Base-by-base conservation (phyloP, 2,113 vertebrate species). In the Equus przewalskii region DNA sequence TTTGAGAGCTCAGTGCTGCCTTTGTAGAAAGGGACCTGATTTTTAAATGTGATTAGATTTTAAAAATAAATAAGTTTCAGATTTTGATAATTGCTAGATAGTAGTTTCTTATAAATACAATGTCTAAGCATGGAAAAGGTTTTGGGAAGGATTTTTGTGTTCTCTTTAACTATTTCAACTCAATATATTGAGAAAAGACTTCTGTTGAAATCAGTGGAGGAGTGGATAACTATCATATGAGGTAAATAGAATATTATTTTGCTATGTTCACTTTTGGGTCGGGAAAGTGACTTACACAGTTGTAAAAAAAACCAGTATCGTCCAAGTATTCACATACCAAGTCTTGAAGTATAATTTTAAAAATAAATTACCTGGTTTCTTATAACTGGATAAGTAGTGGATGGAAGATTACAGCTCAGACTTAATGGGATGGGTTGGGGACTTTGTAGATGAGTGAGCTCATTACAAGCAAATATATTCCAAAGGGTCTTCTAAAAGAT, bases 11-110 rank as follows among this genome's bases (percentile, higher is more conserved):
- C 13, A 83, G 33, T 81, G 54, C 78, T 94, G 10, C 78, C 16
- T 80, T 93, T 94, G n/a, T 96, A 91, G 84, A 92, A 84, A 90
- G 51, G 5, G 24, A 69, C 49, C 82, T 41, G 33, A 67, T 83
- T 94, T 51, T 51, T 51, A 51, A 51, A 51, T 51, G 49, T 51
- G 49, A 51, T 51, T 51, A 51, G 49, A 51, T 51, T 51, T 51
- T 51, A 51, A 51, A 51, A 51, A 51, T 51, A 51, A 51, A 11
- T 51, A 49, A 90, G 54, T 70, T 84, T 30, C 1, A 89, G 24
- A 75, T 64, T 81, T 96, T 95, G 56, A 78, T 93, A 24, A 81
- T 84, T 97, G 46, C n/a, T 94, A 28, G 60, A 22, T 73, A 93
- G 49, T 94, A 82, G 44, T n/a, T 79, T 82, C 69, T 73, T 62